Base-by-base conservation (phyloP, 2,113 vertebrate genomes). In the Callipepla squamata region DNA sequence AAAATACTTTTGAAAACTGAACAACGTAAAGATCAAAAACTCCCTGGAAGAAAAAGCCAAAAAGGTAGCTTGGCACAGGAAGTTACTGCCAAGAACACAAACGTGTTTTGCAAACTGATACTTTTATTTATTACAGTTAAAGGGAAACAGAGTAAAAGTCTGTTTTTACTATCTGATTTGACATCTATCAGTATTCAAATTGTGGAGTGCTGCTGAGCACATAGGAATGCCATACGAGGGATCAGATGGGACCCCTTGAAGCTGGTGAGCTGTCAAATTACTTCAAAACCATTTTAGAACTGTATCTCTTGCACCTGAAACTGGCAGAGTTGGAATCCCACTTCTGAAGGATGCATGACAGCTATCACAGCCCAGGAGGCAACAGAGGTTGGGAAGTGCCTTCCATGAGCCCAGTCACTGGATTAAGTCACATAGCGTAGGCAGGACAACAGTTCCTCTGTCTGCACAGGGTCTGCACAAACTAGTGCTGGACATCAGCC, bases 281-380 rank as follows among this genome's bases (percentile, higher is more conserved):
- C 69, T 80, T 83, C 48, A 73, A 57, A 87, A 40, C 21, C 34
- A 48, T 82, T 87, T 85, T 13, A 67, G 51, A 38, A 80, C 57
- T 3, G 0, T 26, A 62, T 17, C 69, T 34, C 63, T 70, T 67
- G 55, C 57, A 26, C 80, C 55, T 47, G 26, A 53, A 88, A 66
- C 36, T 13, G 20, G 12, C 55, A 26, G 30, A 73, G 17, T 0
- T 44, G 40, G 47, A 9, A 50, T 4, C 66, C 80, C 5, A 19
- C 14, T 84, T 90, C 59, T 70, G 79, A 77, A 70, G 57, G 20
- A 59, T 1, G 2, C 22, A 5, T 13, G 21, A 55, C 19, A 48
- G 18, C 26, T 75, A 80, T 77, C 55, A 77, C 0, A 0, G 48
- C 34, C 38, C 50, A 59, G 11, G 58, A 47, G 8, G 13, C 48